phyloP scores from a whole-genome alignment of 2,888 invertebrate genomes.

The Drosophila meridiana region DNA sequence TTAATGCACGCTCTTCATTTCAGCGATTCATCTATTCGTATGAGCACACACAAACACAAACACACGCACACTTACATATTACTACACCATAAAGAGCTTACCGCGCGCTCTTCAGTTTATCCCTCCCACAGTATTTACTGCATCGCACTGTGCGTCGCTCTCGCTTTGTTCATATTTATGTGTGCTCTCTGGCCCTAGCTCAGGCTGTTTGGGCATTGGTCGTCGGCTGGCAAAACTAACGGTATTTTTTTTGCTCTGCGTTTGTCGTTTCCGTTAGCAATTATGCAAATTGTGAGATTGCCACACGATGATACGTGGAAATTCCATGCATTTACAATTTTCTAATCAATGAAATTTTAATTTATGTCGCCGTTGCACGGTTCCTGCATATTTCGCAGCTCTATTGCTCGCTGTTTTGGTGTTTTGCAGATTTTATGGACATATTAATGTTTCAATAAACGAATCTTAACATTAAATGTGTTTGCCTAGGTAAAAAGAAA shows the following conservation, averaged over 20 bases:
- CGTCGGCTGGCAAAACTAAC: constrained; percentile 10
- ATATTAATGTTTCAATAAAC: constrained; percentile 60
- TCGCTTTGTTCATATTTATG: constrained; percentile 9
- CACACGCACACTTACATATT: background rate
- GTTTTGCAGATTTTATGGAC: background rate
- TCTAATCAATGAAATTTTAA: constrained; percentile 84
- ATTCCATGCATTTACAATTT: constrained; percentile 84
- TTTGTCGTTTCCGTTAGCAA: constrained; percentile 66
- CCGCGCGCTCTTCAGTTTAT: constrained; percentile 5
- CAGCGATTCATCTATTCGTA: constrained; percentile 1
- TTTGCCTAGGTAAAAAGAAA: background rate
- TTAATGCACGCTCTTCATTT: constrained; percentile 8
- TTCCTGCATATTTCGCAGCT: constrained; percentile 13
- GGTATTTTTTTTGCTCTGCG: constrained; percentile 48
- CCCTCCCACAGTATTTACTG: background rate
- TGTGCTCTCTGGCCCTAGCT: constrained; percentile 6
- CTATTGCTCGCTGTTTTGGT: background rate
- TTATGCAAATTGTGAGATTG: constrained; percentile 83
- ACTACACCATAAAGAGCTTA: background rate
- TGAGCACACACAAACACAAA: background rate
- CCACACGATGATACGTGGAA: constrained; percentile 70
- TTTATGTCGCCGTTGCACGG: constrained; percentile 70
- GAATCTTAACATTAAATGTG: constrained; percentile 38
- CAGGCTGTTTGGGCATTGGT: constrained; percentile 6
- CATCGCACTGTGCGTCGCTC: constrained; percentile 1